Evolutionary conservation across 2,888 invertebrate species (phyloP).

Genomic region (Tineola bisselliella): DNA sequence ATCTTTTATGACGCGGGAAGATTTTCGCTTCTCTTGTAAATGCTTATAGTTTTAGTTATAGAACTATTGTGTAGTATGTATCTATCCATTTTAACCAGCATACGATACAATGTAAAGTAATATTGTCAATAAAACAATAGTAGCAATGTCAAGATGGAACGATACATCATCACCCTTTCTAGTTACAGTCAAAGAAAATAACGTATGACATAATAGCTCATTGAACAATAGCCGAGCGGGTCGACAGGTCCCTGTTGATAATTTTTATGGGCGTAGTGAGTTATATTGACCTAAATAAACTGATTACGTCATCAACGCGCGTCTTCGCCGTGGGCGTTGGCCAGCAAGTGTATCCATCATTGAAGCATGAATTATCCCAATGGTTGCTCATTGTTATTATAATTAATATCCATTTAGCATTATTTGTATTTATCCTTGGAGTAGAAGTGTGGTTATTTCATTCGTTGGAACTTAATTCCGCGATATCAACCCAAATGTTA

Average conservation of each 20-base stretch:
- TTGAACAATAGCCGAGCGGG: constrained; percentile 4
- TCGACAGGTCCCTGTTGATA: constrained; percentile 24
- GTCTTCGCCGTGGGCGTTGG: constrained; percentile 35
- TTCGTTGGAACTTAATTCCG: not conserved
- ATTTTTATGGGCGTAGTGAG: constrained; percentile 44
- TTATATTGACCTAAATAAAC: constrained; percentile 58
- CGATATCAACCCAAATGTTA: not conserved
- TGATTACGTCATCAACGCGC: constrained; percentile 47
- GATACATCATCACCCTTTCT: not conserved
- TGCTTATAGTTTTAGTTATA: no score
- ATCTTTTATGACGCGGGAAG: no score
- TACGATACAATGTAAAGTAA: no score
- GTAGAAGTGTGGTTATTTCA: not conserved
- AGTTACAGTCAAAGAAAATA: not conserved
- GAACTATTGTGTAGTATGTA: no score
- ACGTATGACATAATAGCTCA: constrained; percentile 4
- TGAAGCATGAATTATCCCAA: constrained; percentile 12
- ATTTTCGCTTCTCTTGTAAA: no score
- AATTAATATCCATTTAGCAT: constrained; percentile 16
- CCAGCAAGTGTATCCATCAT: constrained; percentile 22
- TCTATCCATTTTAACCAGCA: no score
- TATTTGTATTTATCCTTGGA: constrained; percentile 13
- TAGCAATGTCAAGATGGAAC: no score
- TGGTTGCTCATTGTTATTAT: constrained; percentile 13
- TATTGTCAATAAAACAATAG: no score